A percentile compares a stretch with the other conserved stretches of the same genome.
phyloP scores from a whole-genome alignment of 2,113 vertebrate species.

The Corvus hawaiiensis region DNA sequence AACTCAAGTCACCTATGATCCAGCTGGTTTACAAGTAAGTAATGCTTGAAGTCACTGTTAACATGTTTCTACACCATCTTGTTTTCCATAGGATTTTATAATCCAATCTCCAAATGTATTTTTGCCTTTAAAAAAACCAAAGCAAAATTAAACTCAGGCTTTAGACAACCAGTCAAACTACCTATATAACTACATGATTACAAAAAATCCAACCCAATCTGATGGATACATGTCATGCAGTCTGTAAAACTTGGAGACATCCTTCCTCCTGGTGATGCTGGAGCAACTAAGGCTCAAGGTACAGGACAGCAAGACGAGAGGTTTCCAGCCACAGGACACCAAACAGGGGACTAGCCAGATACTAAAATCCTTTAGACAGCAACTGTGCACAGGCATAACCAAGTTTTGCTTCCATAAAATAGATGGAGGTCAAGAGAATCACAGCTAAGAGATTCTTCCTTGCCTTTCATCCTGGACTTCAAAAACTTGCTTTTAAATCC shows the following conservation, averaged over 20 bases:
- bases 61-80: background rate
- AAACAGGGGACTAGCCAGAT: background rate
- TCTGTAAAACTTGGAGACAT: background rate
- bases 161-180: background rate
- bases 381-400: background rate
- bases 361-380: background rate
- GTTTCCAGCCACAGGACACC: background rate
- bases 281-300: background rate
- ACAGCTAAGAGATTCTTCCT: background rate
- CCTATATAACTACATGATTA: accelerated
- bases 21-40: background rate
- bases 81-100: background rate
- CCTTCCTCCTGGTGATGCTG: background rate
- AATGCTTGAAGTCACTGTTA: background rate
- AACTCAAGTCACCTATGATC: accelerated
- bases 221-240: accelerated
- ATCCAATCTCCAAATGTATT: accelerated
- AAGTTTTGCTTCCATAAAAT: background rate
- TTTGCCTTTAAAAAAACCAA: background rate
- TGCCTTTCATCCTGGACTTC: accelerated
- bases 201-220: accelerated
- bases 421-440: background rate
- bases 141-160: background rate
- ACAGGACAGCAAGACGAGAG: accelerated
- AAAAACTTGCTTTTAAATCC: background rate